Evolutionary conservation across 2,888 invertebrate genomes (phyloP), one percentile per base, ranked within the genome.

Genomic region (Erebia epiphron): DNA sequence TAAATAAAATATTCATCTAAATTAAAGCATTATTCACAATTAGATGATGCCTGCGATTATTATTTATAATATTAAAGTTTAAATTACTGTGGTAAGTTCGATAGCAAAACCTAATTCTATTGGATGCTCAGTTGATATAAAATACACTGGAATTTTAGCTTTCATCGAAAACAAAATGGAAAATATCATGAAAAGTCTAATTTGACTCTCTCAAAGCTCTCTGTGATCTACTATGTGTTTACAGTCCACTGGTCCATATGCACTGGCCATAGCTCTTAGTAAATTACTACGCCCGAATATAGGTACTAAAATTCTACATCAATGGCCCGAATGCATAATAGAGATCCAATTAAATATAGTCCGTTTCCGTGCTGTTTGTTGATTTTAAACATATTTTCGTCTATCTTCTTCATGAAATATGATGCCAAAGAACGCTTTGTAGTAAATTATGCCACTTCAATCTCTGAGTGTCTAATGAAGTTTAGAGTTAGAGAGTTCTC

Each of bases 191-290:
- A 60, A 41, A n/a, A 16, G 9, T 16, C 43, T 61, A 11, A n/a
- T 61, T 46, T 61, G 13, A 16, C 18, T 43, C 11, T n/a, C 43
- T 46, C 61, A 46, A 61, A 61, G 61, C 43, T 41, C 60, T 60
- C n/a, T 60, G 60, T 41, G 41, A 41, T 21, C 49, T 49, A 9
- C 2, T 10, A n/a, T 60, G 43, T 43, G 43, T 60, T 43, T 41
- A 60, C n/a, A 43, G 43, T 60, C 1, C 43, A 60, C 11, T 43
- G 16, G 13, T 57, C 13, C 8, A 8, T 16, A 41, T 8, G 8
- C 41, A 60, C 10, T n/a, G 60, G 2, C 43, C 1, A 43, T 60
- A 16, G 43, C 43, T 60, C 16, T 43, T 5, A 60, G 43, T 60
- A 18, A 43, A 60, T 60, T 43, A 60, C 16, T 16, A 18, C 43